These are phyloP conservation scores for Penaeus vannamei DNA, from an alignment of 1,140 invertebrate genomes.

Conservation along the genomic window DNA sequence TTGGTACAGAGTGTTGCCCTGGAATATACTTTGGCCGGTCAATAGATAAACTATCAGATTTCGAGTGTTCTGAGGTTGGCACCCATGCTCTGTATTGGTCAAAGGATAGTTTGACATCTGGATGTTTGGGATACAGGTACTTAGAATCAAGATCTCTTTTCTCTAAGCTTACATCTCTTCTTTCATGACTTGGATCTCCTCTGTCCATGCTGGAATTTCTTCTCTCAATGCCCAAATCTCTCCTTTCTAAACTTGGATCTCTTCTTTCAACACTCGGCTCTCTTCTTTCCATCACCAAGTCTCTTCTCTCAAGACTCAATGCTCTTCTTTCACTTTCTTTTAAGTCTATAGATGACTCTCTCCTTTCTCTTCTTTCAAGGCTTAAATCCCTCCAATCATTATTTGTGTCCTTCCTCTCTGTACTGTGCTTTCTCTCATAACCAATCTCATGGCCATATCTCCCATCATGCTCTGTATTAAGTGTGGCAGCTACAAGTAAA, in stretches of 20 bases:
- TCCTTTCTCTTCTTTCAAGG: constrained; percentile 20
- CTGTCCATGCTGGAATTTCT: constrained; percentile 17
- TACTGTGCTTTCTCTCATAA: constrained; percentile 23
- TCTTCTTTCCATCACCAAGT: constrained; percentile 15
- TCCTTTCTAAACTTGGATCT: constrained; percentile 36
- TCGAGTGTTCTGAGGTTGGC: constrained; percentile 35
- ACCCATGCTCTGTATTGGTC: constrained; percentile 48
- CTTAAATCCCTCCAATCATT: background rate
- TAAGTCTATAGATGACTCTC: constrained; percentile 22
- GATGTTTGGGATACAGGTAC: constrained; percentile 36
- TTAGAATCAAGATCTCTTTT: background rate
- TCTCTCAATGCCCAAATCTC: constrained; percentile 39
- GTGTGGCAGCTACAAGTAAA: constrained; percentile 27
- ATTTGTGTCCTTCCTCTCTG: constrained; percentile 3
- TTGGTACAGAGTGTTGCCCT: constrained; percentile 36
- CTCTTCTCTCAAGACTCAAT: constrained; percentile 33
- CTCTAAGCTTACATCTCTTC: background rate
- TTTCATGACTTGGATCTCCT: constrained; percentile 13
- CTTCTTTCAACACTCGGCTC: constrained; percentile 34
- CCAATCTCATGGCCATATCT: background rate
- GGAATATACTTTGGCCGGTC: constrained; percentile 44
- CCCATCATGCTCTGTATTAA: constrained; percentile 27
- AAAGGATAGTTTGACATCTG: constrained; percentile 6
- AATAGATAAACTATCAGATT: constrained; percentile 29
- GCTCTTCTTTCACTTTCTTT: constrained; percentile 19